Conservation (phyloP, 2,113 vertebrate species). For the Lophochroa leadbeateri region DNA sequence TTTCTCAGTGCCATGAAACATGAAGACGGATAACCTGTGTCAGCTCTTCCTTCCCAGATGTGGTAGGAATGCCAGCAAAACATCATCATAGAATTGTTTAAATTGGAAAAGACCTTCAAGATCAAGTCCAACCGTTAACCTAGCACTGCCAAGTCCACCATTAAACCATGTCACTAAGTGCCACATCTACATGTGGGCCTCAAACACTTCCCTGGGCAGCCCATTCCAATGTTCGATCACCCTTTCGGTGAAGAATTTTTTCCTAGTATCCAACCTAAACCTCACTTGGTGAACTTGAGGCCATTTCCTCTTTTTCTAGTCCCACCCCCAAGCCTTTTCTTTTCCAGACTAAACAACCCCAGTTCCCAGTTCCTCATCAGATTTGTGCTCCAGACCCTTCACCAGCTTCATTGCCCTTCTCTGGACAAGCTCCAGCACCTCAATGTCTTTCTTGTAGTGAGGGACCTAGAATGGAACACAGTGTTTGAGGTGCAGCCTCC, state of each 20-base stretch:
- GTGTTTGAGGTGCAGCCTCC: background rate
- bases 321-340: background rate
- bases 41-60: background rate
- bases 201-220: background rate
- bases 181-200: too few species aligned
- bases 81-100: background rate
- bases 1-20: background rate
- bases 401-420: background rate
- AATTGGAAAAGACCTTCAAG: background rate
- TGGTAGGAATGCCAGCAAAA: background rate
- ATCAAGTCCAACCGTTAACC: accelerated
- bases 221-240: background rate
- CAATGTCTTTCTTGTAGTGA: background rate
- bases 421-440: background rate
- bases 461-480: background rate
- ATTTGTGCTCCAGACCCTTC: background rate
- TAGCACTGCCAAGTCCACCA: background rate
- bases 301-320: background rate
- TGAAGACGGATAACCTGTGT: background rate
- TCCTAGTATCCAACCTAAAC: background rate
- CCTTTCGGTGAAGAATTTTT: background rate
- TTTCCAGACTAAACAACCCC: background rate
- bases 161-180: background rate
- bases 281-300: background rate
- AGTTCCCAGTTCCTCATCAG: background rate